Conservation (phyloP, 2,888 invertebrate genomes). For the Callyntrura sp. region DNA sequence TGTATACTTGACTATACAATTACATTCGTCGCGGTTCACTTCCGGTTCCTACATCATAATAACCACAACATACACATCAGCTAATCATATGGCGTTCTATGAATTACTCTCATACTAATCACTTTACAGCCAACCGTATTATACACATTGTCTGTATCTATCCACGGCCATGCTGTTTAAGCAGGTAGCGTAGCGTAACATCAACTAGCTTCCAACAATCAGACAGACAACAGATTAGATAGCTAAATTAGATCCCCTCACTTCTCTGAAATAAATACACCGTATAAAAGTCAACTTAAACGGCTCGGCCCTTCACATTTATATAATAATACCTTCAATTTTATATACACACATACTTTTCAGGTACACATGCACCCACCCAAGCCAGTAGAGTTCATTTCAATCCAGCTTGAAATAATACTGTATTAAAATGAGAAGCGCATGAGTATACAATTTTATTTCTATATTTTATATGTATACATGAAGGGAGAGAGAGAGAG, state of each 20-base stretch:
- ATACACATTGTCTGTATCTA: neutral
- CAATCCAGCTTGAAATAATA: conserved; percentile 34
- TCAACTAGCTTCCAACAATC: conserved; percentile 1
- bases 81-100: conserved; percentile 59
- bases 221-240: conserved; percentile 56
- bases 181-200: conserved; percentile 7
- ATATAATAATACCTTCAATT: neutral
- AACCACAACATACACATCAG: neutral
- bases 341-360: conserved; percentile 8
- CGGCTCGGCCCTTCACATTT: conserved; percentile 62
- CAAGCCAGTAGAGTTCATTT: neutral
- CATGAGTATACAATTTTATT: too few species aligned
- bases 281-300: conserved; percentile 68
- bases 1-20: conserved; percentile 13
- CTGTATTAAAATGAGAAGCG: conserved; percentile 38
- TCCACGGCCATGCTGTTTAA: neutral
- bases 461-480: too few species aligned
- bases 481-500: neutral
- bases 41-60: conserved; percentile 68
- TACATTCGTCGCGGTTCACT: conserved; percentile 50
- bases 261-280: conserved; percentile 48
- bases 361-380: conserved; percentile 37
- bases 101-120: conserved; percentile 66
- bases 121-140: conserved; percentile 37
- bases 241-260: conserved; percentile 62